A percentile compares a stretch with the other conserved stretches of the same genome.
These are phyloP conservation scores for Diorhabda sublineata DNA, from an alignment of 1,140 invertebrate species.

Conservation along the genomic window DNA sequence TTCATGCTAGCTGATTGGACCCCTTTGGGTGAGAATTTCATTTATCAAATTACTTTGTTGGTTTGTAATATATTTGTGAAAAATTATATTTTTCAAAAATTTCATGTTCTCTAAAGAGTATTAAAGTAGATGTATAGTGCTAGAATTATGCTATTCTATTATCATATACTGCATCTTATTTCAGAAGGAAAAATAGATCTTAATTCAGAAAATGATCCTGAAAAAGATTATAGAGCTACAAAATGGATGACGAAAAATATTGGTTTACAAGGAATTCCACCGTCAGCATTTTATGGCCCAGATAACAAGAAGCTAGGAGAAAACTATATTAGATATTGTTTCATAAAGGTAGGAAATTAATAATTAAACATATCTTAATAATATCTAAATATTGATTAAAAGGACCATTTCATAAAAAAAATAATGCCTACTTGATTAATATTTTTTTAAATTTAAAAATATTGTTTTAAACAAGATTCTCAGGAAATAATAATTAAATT, in stretches of 20 bases:
- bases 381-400: no score
- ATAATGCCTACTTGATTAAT: no score
- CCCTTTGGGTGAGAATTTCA: slow-evolving; percentile 54
- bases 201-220: slow-evolving; percentile 61
- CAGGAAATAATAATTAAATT: no score
- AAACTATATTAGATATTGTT: slow-evolving; percentile 87
- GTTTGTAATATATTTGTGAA: no score
- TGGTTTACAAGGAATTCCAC: slow-evolving; percentile 89
- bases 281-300: slow-evolving; percentile 86
- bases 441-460: no score
- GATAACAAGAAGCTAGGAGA: slow-evolving; percentile 80
- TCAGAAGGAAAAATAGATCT: slow-evolving; percentile 61
- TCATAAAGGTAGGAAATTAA: slow-evolving; percentile 72
- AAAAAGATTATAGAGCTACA: slow-evolving; percentile 88
- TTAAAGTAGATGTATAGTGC: no score
- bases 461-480: no score
- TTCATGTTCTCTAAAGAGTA: no score
- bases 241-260: slow-evolving; percentile 94
- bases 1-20: slow-evolving; percentile 94
- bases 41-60: no score
- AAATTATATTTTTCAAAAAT: no score
- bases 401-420: no score
- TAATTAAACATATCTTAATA: no score
- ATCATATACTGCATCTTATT: slow-evolving; percentile 26
- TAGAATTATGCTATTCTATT: not conserved